phyloP scores from a whole-genome alignment of 2,888 invertebrate genomes.

The Meteorus colon region DNA sequence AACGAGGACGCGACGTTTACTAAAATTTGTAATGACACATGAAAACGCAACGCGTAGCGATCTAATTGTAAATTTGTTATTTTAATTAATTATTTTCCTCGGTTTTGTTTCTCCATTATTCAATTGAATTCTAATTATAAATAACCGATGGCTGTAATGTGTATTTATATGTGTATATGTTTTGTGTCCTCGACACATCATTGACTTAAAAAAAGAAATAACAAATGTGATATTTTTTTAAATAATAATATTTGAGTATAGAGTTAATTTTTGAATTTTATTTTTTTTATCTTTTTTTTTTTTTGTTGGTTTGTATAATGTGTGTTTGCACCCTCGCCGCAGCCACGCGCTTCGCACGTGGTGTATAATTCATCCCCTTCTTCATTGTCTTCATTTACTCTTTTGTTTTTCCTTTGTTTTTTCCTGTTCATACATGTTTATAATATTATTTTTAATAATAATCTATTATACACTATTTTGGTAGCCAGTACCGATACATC shows the following conservation, averaged over 20 bases:
- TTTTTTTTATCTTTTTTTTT: neutral
- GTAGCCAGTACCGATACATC: conserved; percentile 37
- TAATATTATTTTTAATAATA: conserved; percentile 22
- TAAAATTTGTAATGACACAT: conserved; percentile 43
- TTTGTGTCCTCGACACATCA: neutral
- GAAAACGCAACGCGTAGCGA: conserved; percentile 41
- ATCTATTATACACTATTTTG: conserved; percentile 20
- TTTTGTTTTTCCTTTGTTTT: conserved; percentile 11
- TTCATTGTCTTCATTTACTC: conserved; percentile 20
- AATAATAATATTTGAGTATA: conserved; percentile 6
- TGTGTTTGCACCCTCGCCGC: conserved; percentile 38
- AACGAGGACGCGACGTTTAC: conserved; percentile 46
- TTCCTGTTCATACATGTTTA: conserved; percentile 17
- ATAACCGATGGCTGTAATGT: neutral
- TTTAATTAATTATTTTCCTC: conserved; percentile 14
- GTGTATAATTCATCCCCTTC: neutral
- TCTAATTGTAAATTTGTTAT: conserved; percentile 30
- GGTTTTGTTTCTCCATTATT: neutral
- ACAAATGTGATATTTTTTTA: conserved; percentile 3
- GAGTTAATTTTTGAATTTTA: neutral
- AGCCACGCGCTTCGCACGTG: conserved; percentile 37
- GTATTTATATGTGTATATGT: neutral
- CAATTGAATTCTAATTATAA: neutral
- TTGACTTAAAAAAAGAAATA: conserved; percentile 17
- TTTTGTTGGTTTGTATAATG: neutral